Evolutionary conservation across 1,140 invertebrate species (phyloP), one percentile per base, ranked within the genome.

Genomic region (Drosophila saltans): DNA sequence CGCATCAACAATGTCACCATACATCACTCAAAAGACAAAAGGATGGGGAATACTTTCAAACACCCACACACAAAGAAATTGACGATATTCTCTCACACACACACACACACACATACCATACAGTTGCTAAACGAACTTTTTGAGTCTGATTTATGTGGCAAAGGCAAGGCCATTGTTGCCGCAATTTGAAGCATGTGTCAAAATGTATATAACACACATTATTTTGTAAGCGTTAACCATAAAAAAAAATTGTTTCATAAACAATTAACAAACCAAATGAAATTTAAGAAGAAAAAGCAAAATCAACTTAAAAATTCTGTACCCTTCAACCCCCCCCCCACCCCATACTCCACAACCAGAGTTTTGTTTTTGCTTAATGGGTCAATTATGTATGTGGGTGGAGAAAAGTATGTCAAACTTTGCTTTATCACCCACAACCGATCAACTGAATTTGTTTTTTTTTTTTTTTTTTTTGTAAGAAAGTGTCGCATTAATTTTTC

Each of bases 21-120:
- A 74, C 71, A 70, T 78, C 75, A 80, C 78, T 78, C 70, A 69
- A 62, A 66, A 66, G 71, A 68, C 72, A 78, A 68, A 72, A 72
- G 75, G 56, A 39, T 40, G 36, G 21, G 52, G 48, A 52, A 70
- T 77, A 59, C 16, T 62, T 61, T 73, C 30, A 21, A 76, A 66
- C 70, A 59, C 70, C 70, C 66, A 70, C 78, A 70, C 78, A 70
- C 61, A 57, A 45, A 78, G 24, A 30, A 39, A 41, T 24, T n/a
- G 52, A 28, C 9, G 40, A 21, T 6, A 36, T 36, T 6, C 33
- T 6, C 33, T 3, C 6, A 36, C 33, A 55, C 16, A 66, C 24
- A 39, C 36, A 39, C 21, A 52, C 16, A 9, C 16, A n/a, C 16
- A 36, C 36, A n/a, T 40, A 24, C 30, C 5, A 21, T 10, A n/a